A percentile compares a stretch with the other conserved stretches of the same genome.
These are phyloP conservation scores for Rhagologus leucostigma DNA, from an alignment of 2,113 vertebrate species.

Conservation along the genomic window DNA sequence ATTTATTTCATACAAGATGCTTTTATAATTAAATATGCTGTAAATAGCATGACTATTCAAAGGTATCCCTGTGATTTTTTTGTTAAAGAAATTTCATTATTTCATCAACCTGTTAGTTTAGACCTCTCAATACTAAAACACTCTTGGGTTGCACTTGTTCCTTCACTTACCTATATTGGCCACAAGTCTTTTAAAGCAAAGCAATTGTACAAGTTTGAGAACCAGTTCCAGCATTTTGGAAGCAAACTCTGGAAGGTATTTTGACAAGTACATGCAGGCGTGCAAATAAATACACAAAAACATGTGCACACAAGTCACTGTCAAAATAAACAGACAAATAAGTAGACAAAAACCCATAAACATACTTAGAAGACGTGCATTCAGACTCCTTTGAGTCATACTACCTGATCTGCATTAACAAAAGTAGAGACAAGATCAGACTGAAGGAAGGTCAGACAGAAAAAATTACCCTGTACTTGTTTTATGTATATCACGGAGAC, in stretches of 20 bases:
- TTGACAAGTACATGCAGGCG: slow-evolving; percentile 44
- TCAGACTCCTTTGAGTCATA: slow-evolving; percentile 20
- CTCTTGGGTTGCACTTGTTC: background rate
- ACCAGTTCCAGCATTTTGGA: background rate
- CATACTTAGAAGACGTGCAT: slow-evolving; percentile 16
- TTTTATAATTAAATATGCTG: background rate
- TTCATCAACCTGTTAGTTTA: background rate
- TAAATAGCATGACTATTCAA: background rate
- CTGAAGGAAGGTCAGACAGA: slow-evolving; percentile 17
- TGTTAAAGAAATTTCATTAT: background rate
- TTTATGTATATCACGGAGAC: background rate
- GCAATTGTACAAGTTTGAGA: background rate
- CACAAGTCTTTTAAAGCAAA: background rate
- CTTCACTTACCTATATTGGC: background rate
- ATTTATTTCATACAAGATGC: background rate
- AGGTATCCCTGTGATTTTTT: background rate
- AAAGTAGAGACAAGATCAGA: slow-evolving; percentile 44
- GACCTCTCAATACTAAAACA: background rate
- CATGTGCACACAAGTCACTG: background rate
- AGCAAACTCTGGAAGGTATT: background rate
- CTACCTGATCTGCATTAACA: slow-evolving; percentile 35
- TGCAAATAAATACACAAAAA: slow-evolving; percentile 49
- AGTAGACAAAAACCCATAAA: slow-evolving; percentile 15
- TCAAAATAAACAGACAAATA: background rate
- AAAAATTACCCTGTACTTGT: slow-evolving; percentile 12